These are phyloP conservation scores for Piezodorus guildinii DNA, from an alignment of 1,140 invertebrate genomes.

Conservation along the genomic window DNA sequence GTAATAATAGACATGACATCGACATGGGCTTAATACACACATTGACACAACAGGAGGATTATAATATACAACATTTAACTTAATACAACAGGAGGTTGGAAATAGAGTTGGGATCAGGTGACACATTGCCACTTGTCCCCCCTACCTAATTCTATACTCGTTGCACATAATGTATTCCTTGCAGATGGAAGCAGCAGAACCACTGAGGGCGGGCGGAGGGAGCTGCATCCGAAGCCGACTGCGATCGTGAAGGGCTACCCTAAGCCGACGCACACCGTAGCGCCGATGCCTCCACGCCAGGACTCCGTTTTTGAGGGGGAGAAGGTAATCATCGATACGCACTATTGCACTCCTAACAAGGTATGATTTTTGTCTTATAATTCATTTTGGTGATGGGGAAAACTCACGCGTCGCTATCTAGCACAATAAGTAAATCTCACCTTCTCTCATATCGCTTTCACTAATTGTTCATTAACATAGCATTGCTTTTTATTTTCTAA, in stretches of 20 bases:
- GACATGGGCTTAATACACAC: no score
- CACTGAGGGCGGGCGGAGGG: conserved; percentile 30
- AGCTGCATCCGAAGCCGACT: conserved; percentile 78
- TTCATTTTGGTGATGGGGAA: neutral
- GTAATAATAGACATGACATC: no score
- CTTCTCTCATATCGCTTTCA: no score
- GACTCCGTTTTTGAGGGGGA: conserved; percentile 5
- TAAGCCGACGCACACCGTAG: conserved; percentile 39
- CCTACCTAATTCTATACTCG: neutral
- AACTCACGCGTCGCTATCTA: no score
- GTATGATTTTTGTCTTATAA: neutral
- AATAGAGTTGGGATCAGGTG: no score
- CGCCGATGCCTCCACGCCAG: conserved; percentile 28
- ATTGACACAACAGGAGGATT: no score
- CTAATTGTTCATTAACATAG: no score
- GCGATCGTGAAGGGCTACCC: conserved; percentile 78
- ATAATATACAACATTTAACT: no score
- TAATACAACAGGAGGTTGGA: no score
- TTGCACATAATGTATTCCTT: neutral
- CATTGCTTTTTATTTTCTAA: no score
- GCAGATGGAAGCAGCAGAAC: conserved; percentile 13
- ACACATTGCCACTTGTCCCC: no score
- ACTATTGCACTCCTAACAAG: neutral
- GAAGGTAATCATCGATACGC: neutral
- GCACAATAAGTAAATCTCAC: no score